Evolutionary conservation across 2,888 invertebrate species (phyloP).

Genomic region (Pollenia amentaria): DNA sequence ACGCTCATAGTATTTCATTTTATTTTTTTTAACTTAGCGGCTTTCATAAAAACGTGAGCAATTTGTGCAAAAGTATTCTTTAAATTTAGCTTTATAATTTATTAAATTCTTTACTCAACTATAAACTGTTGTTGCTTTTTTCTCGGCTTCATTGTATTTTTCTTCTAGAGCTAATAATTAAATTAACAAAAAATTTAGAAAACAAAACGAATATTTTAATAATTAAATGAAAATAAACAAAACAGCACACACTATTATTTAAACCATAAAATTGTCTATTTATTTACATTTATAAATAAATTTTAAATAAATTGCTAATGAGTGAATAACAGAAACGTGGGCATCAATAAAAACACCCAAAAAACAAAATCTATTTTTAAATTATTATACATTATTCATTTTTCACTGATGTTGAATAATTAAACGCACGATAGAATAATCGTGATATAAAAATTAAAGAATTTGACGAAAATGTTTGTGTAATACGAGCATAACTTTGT

Average conservation of each 20-base stretch:
- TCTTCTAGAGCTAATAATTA: slow-evolving; percentile 57
- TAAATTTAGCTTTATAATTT: slow-evolving; percentile 18
- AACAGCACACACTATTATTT: slow-evolving; percentile 8
- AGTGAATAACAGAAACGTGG: slow-evolving; percentile 52
- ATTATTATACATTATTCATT: slow-evolving; percentile 41
- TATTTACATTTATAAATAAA: slow-evolving; percentile 45
- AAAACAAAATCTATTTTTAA: slow-evolving; percentile 56
- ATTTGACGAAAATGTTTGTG: background rate
- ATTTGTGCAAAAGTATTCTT: slow-evolving; percentile 31
- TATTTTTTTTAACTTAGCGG: background rate
- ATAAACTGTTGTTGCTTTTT: background rate
- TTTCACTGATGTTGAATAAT: slow-evolving; percentile 46
- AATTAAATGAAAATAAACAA: slow-evolving; percentile 37
- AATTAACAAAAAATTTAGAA: slow-evolving; percentile 4
- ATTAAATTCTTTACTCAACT: slow-evolving; percentile 9
- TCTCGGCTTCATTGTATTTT: background rate
- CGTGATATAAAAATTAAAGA: slow-evolving; percentile 68
- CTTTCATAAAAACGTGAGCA: slow-evolving; percentile 44
- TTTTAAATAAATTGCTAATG: slow-evolving; percentile 28
- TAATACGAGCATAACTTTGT: slow-evolving; percentile 7
- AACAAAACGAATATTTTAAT: slow-evolving; percentile 32
- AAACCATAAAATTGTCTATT: slow-evolving; percentile 40
- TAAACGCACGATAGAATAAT: slow-evolving; percentile 74
- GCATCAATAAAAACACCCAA: slow-evolving; percentile 56
- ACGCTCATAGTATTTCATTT: too few relatives aligned